Percentiles rank a stretch among this genome's conserved stretches.
Evolutionary conservation across 30 jellyfish, hydroid and myxozoan genomes (phyloP).

Genomic region (Morbakka virulenta): DNA sequence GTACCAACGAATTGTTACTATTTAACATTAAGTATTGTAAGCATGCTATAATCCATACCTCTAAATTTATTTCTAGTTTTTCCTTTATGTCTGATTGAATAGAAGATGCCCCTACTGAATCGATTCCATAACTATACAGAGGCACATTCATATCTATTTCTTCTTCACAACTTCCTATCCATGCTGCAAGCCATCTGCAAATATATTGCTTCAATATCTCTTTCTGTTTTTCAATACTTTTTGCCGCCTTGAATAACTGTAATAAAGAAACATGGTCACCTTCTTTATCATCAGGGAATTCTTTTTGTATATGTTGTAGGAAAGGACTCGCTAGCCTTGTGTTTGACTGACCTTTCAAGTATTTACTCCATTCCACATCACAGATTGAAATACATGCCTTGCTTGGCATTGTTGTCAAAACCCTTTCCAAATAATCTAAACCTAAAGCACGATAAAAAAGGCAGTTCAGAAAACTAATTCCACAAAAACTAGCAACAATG

Average conservation of each 20-base stretch:
- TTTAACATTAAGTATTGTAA: too few species aligned
- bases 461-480: too few species aligned
- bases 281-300: conserved; percentile 20
- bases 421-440: conserved; percentile 52
- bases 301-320: conserved; percentile 41
- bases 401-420: conserved; percentile 46
- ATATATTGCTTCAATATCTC: conserved; percentile 28
- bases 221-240: conserved; percentile 24
- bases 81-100: conserved; percentile 47
- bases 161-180: conserved; percentile 67
- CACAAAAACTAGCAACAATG: too few species aligned
- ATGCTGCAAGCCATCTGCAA: conserved; percentile 58
- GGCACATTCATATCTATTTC: conserved; percentile 66
- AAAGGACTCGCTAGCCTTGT: conserved; percentile 27
- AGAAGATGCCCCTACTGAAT: conserved; percentile 69
- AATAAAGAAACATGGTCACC: conserved; percentile 15
- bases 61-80: conserved; percentile 43
- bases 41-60: too few species aligned
- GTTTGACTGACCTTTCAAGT: conserved; percentile 41
- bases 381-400: conserved; percentile 51
- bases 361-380: conserved; percentile 55
- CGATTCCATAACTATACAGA: conserved; percentile 55
- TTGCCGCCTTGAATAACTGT: conserved; percentile 23
- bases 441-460: conserved; percentile 3
- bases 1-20: too few species aligned